phyloP scores from a whole-genome alignment of 2,797 vertebrate genomes.

The Trichosurus vulpecula region DNA sequence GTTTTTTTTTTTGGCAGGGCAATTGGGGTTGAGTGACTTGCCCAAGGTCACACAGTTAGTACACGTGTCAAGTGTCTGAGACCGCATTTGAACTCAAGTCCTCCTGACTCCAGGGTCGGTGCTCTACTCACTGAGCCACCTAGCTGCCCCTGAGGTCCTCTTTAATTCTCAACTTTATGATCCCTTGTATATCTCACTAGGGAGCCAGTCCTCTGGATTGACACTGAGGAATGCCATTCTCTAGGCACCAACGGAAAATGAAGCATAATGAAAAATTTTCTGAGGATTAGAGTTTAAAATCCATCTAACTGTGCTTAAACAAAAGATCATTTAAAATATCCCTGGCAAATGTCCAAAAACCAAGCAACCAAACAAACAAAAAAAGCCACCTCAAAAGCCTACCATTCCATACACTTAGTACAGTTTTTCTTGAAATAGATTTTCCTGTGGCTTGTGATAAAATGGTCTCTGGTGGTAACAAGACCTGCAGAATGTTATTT shows the following conservation, averaged over 20 bases:
- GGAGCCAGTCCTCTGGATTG: neutral
- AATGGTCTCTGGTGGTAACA: neutral
- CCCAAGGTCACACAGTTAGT: too few species aligned
- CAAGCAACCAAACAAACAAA: neutral
- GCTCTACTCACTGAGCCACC: too few species aligned
- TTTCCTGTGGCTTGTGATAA: constrained; percentile 37
- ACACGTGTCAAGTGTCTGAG: too few species aligned
- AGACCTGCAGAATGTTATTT: constrained; percentile 28
- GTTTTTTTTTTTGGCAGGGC: too few species aligned
- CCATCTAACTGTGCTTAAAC: constrained; percentile 23
- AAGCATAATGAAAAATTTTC: neutral
- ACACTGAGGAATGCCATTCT: neutral
- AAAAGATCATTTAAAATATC: neutral
- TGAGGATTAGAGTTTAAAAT: neutral
- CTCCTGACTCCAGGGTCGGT: too few species aligned
- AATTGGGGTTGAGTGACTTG: too few species aligned
- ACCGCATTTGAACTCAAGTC: too few species aligned
- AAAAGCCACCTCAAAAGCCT: constrained; percentile 5
- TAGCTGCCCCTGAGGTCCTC: too few species aligned
- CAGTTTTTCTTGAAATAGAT: constrained; percentile 24
- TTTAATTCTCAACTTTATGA: neutral
- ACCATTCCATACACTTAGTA: neutral
- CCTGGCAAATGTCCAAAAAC: neutral
- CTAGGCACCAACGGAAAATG: neutral
- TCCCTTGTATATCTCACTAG: neutral